Evolutionary conservation across 2,113 vertebrate species (phyloP).

Genomic region (Genyomyrus donnyi): DNA sequence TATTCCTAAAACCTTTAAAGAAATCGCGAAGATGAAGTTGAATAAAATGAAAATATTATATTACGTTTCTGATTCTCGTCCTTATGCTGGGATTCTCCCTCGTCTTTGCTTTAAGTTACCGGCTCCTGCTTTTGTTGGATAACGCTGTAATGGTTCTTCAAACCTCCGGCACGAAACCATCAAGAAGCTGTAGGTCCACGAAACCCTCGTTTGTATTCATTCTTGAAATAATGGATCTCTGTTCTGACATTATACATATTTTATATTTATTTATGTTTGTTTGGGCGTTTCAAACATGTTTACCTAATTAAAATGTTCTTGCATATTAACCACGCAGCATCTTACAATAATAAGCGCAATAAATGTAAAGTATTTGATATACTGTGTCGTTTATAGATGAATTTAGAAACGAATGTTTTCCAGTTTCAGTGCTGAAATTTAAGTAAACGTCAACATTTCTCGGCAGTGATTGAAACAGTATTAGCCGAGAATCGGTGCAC

Average conservation of each 20-base stretch:
- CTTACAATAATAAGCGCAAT: background rate
- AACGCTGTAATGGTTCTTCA: background rate
- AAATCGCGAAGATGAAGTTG: background rate
- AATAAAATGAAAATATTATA: background rate
- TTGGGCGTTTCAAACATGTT: background rate
- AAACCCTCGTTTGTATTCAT: background rate
- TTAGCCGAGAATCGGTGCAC: background rate
- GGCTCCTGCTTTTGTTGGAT: background rate
- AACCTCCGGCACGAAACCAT: background rate
- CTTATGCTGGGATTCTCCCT: background rate
- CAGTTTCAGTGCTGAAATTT: background rate
- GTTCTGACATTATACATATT: background rate
- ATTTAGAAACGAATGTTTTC: background rate
- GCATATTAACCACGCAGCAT: background rate
- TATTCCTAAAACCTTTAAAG: background rate
- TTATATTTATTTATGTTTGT: background rate
- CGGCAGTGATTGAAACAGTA: background rate
- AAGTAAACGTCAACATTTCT: background rate
- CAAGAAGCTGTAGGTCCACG: background rate
- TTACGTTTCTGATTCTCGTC: background rate
- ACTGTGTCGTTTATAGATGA: background rate
- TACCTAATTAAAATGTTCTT: background rate
- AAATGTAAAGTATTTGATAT: background rate
- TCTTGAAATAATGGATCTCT: background rate
- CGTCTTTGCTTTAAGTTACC: background rate